Percentiles rank a stretch among this genome's conserved stretches.
Evolutionary conservation across 1,140 invertebrate species (phyloP).

Genomic region (Sitodiplosis mosellana): DNA sequence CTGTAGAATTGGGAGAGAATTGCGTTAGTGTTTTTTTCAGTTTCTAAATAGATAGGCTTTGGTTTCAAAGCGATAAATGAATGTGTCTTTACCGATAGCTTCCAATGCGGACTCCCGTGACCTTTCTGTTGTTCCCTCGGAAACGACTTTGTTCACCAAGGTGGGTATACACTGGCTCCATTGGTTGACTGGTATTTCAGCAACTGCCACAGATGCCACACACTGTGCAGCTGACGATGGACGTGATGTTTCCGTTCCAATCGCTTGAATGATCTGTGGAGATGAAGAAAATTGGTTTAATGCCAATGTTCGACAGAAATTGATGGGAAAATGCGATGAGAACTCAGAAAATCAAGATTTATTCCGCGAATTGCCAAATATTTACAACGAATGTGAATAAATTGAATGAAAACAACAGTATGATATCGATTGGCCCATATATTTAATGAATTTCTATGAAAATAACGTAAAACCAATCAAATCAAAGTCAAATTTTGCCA

Average conservation of each 20-base stretch:
- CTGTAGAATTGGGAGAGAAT: constrained; percentile 11
- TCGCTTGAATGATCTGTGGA: constrained; percentile 73
- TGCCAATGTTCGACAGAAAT: no score
- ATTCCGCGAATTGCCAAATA: no score
- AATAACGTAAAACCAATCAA: no score
- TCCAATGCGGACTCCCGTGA: constrained; percentile 92
- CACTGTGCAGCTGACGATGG: constrained; percentile 97
- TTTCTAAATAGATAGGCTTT: background rate
- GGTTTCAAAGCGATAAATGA: background rate
- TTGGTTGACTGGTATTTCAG: constrained; percentile 73
- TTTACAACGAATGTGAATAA: no score
- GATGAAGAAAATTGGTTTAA: no score
- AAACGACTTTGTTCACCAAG: constrained; percentile 82
- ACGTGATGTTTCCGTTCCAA: constrained; percentile 87
- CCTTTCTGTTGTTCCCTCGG: constrained; percentile 69
- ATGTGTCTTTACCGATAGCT: constrained; percentile 62
- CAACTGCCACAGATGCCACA: constrained; percentile 93
- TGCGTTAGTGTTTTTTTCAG: no score
- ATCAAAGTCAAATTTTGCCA: no score
- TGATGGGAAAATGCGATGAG: no score
- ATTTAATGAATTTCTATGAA: no score
- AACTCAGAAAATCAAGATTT: no score
- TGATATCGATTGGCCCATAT: no score
- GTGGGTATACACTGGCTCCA: constrained; percentile 73
- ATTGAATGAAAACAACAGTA: no score